Percentiles rank a stretch among this genome's conserved stretches.
phyloP scores from a whole-genome alignment of 2,888 invertebrate species.

The Metopia argyrocephala region DNA sequence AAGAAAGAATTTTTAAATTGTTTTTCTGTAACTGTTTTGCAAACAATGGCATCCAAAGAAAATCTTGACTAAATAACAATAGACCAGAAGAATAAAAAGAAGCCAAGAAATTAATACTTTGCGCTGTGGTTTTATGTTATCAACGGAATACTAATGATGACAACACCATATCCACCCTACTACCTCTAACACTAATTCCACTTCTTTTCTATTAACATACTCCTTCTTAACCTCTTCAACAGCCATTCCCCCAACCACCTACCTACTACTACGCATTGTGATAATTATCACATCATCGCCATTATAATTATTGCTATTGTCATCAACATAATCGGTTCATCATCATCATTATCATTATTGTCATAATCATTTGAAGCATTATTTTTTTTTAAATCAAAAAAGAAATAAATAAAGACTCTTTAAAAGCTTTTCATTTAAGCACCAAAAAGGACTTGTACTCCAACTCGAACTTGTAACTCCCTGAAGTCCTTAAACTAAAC shows the following conservation, averaged over 20 bases:
- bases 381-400: conserved; percentile 51
- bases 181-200: conserved; percentile 30
- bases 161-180: neutral
- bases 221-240: neutral
- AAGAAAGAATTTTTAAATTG: neutral
- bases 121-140: conserved; percentile 4
- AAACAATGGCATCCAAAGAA: conserved; percentile 24
- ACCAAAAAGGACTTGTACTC: neutral
- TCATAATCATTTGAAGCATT: conserved; percentile 21
- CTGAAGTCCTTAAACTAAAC: neutral
- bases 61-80: conserved; percentile 48
- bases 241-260: too few relatives aligned
- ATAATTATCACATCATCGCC: neutral
- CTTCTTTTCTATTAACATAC: conserved; percentile 21
- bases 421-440: conserved; percentile 43
- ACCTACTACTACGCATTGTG: neutral
- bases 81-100: conserved; percentile 25
- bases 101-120: conserved; percentile 63
- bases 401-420: conserved; percentile 44
- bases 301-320: conserved; percentile 24
- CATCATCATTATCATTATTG: neutral
- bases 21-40: neutral
- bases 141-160: neutral
- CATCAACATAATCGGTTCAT: conserved; percentile 2
- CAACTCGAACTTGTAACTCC: neutral